Evolutionary conservation across 2,888 invertebrate genomes (phyloP).

Genomic region (Drosophila fungiperda): DNA sequence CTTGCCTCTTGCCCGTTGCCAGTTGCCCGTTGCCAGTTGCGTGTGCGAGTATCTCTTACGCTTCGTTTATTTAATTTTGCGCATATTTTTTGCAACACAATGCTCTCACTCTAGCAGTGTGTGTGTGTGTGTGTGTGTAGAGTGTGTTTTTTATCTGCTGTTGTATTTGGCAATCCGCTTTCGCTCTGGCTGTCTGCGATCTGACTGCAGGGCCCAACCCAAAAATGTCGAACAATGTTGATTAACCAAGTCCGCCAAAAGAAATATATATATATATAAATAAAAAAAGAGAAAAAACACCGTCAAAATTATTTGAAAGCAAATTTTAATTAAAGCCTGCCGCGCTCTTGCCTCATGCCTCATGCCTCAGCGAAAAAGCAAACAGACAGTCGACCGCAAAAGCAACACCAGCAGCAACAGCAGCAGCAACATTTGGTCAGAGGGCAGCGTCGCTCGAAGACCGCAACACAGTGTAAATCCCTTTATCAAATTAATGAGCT

Average conservation of each 20-base stretch:
- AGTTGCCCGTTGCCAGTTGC: neutral
- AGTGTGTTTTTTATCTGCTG: constrained; percentile 23
- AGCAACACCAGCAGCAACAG: constrained; percentile 22
- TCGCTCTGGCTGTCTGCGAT: constrained; percentile 1
- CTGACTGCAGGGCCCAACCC: constrained; percentile 16
- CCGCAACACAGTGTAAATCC: constrained; percentile 80
- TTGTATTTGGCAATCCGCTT: constrained; percentile 27
- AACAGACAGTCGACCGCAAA: constrained; percentile 51
- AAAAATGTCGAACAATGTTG: constrained; percentile 59
- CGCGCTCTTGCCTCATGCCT: neutral
- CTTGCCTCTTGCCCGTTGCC: neutral
- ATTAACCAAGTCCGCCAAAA: constrained; percentile 55
- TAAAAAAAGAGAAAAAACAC: neutral
- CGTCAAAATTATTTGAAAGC: constrained; percentile 68
- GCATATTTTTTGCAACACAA: constrained; percentile 47
- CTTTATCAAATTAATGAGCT: constrained; percentile 83
- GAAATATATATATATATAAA: constrained; percentile 2
- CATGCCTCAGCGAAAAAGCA: constrained; percentile 4
- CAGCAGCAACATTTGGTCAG: constrained; percentile 59
- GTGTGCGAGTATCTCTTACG: constrained; percentile 67
- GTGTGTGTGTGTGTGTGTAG: constrained; percentile 11
- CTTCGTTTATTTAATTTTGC: constrained; percentile 76
- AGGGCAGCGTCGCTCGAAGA: constrained; percentile 36
- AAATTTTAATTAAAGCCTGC: constrained; percentile 76
- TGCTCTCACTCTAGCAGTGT: constrained; percentile 14